Base-by-base conservation (phyloP, 2,113 vertebrate genomes). In the Pelecanus crispus region DNA sequence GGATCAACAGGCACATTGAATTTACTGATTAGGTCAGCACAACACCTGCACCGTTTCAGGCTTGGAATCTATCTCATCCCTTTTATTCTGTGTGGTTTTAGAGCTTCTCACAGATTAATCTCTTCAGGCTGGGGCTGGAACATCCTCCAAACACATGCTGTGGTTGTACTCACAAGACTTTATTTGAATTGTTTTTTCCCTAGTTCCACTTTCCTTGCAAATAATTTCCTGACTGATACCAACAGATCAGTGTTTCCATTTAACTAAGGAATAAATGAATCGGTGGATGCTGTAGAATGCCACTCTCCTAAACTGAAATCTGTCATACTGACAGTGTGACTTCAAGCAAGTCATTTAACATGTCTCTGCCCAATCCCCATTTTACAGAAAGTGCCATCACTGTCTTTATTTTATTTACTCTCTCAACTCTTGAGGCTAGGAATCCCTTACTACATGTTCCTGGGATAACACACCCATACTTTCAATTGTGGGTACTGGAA, bases 211-310 rank as follows among this genome's bases (percentile, higher is more conserved):
- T 83, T 28, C 20, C 81, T 75, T 49, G 28, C 14, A 78, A 68
- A 4, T 8, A 34, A 7, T 21, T 68, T 49, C 58, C 67, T 63
- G 42, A 59, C 68, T 67, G 79, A 63, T 7, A 21, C 12, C 3
- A 2, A 10, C 13, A 45, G 58, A 32, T 28, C 53, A 32, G 29
- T 1, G 2, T 45, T 28, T 42, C 61, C 3, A 0, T 59, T 21
- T 82, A 42, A 11, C 24, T 13, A 22, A 75, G 87, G 55, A 58
- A 26, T 5, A 28, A 36, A 49, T 5, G 28, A 52, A 34, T 18
- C 2, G 0, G 47, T 0, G 4, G 49, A 26, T 68, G 55, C 75
- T 73, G 21, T 6, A 32, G 63, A 81, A 36, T 2, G 4, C 7
- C 68, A 47, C 68, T 67, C 4, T 40, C 28, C 68, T 20, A 2